A percentile compares a stretch with the other conserved stretches of the same genome.
Conservation (phyloP, 2,113 vertebrate genomes). For the Tachycineta bicolor region DNA sequence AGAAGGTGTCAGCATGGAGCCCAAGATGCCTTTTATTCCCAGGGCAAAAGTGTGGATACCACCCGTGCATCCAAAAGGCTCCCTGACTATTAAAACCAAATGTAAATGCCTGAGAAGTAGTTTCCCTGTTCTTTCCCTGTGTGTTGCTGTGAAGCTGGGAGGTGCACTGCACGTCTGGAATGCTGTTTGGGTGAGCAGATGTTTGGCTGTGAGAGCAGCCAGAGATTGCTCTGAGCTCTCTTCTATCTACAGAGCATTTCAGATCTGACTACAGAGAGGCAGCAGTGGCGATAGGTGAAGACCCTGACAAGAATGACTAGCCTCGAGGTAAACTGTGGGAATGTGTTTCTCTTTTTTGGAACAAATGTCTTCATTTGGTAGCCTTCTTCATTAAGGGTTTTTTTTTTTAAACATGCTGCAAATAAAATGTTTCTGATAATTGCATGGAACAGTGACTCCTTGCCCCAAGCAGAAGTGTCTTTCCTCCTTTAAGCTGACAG, state of each 20-base stretch:
- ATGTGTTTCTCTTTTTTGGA: not conserved
- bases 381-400: not conserved
- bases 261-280: not conserved
- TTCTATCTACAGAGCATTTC: not conserved
- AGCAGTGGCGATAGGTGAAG: not conserved
- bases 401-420: not conserved
- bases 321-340: not conserved
- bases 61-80: not conserved
- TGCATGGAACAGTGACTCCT: not conserved
- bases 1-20: not conserved
- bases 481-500: not conserved
- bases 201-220: not conserved
- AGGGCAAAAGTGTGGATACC: not conserved
- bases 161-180: not conserved
- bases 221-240: not conserved
- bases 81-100: conserved; percentile 22
- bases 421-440: not conserved
- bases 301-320: not conserved
- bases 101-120: not conserved
- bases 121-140: not conserved
- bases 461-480: not conserved
- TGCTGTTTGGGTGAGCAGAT: conserved; percentile 43
- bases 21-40: not conserved
- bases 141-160: not conserved
- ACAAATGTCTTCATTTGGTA: not conserved